These are phyloP conservation scores for Sterna hirundo DNA, from an alignment of 2,113 vertebrate species.

Conservation along the genomic window DNA sequence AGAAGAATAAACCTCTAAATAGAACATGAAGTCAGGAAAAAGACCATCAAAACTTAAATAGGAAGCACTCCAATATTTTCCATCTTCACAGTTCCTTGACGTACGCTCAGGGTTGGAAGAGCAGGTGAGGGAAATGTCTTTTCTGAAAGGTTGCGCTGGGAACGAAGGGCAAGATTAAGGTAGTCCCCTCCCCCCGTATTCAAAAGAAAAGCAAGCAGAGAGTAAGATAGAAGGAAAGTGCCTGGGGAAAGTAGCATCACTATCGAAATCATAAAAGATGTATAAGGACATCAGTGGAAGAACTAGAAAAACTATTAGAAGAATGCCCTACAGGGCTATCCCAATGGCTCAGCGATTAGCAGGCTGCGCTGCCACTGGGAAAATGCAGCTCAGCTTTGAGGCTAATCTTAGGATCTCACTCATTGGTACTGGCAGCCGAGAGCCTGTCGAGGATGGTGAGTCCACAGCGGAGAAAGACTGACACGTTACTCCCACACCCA, in stretches of 20 bases:
- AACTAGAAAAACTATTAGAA: constrained; percentile 55
- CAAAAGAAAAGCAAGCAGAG: constrained; percentile 12
- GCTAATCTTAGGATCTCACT: not conserved
- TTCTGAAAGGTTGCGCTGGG: not conserved
- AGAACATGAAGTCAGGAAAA: constrained; percentile 1
- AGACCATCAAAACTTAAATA: not conserved
- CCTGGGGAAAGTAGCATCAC: constrained; percentile 56
- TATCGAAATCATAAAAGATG: constrained; percentile 64
- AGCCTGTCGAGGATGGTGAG: not conserved
- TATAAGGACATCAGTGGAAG: constrained; percentile 64
- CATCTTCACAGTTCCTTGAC: not conserved
- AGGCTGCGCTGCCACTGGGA: not conserved
- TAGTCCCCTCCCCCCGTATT: not conserved
- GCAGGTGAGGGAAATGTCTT: not conserved
- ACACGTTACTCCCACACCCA: not conserved
- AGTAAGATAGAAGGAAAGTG: constrained; percentile 43
- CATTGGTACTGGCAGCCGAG: constrained; percentile 14
- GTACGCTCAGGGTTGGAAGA: not conserved
- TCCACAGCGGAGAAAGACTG: not conserved
- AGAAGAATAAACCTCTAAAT: not conserved
- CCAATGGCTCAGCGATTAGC: constrained; percentile 33
- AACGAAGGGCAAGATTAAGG: constrained; percentile 25
- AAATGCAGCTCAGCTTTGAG: not conserved
- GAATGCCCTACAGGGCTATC: constrained; percentile 41
- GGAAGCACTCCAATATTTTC: not conserved